Base-by-base conservation (phyloP, 2,113 vertebrate genomes). In the Platichthys flesus region DNA sequence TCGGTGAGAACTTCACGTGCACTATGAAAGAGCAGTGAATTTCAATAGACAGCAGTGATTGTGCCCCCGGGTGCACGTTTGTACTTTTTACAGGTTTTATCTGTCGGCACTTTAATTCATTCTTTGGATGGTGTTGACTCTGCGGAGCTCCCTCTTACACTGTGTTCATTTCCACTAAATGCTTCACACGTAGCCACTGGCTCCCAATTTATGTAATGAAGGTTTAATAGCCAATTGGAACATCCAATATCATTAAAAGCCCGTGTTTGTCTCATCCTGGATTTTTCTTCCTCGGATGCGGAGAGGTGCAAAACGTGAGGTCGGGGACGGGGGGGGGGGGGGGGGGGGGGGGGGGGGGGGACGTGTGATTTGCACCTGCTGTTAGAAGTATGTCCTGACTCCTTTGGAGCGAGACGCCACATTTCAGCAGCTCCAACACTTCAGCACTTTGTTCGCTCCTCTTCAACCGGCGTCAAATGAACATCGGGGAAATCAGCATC, bases 131-230 rank as follows among this genome's bases (percentile, higher is more conserved):
- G 74, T 85, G 84, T 86, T 85, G 88, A 90, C 86, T 81, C 85
- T 74, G 86, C 89, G 76, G 67, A 84, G 85, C 81, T 88, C 64
- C 87, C 73, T 82, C 88, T 87, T 87, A 85, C 81, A 70, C 71
- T 47, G 63, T 83, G 82, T 87, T 90, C 86, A 89, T 90, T 90
- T 87, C 65, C 75, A 78, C 84, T 84, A 90, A 90, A 91, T 81
- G 87, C 82, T 81, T 89, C 87, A 83, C 83, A 66, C 79, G 79
- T 84, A 84, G 89, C 82, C 89, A 78, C 74, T 61, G 86, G 87
- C 85, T 90, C 78, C 87, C 88, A 89, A 90, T 93, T 91, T 86
- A 82, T 86, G 78, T 93, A 93, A 93, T 92, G 90, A 92, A 91
- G 87, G 75, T 89, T 90, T 92, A 91, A 92, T 89, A 74, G 92